phyloP scores from a whole-genome alignment of 2,888 invertebrate genomes.

The Meteorus colon region DNA sequence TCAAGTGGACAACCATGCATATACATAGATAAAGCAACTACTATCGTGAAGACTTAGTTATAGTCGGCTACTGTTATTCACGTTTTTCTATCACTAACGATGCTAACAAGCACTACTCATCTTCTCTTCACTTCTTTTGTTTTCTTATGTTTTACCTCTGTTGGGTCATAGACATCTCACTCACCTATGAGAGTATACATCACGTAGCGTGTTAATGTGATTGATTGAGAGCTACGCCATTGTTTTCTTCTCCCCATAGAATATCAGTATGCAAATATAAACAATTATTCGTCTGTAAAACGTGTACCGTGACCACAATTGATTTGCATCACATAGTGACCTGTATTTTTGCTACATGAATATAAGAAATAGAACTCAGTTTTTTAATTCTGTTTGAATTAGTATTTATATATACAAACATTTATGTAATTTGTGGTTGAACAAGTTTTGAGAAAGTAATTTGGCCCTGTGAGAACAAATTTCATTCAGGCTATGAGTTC shows the following conservation, averaged over 20 bases:
- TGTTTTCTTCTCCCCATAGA: conserved; percentile 37
- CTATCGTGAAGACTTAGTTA: conserved; percentile 16
- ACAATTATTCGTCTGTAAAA: conserved; percentile 60
- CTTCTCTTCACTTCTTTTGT: neutral
- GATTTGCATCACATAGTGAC: conserved; percentile 50
- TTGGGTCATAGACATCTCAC: neutral
- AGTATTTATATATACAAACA: conserved; percentile 1
- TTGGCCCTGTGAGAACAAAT: neutral
- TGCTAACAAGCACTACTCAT: conserved; percentile 61
- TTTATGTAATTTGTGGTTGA: neutral
- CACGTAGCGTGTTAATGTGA: conserved; percentile 40
- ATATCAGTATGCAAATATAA: conserved; percentile 67
- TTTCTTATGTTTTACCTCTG: neutral
- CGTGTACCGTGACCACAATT: conserved; percentile 19
- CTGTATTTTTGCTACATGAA: conserved; percentile 23
- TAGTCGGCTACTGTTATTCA: conserved; percentile 31
- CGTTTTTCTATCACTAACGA: conserved; percentile 58
- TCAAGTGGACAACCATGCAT: neutral
- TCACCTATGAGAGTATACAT: conserved; percentile 2
- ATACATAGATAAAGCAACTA: neutral
- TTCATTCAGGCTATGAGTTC: neutral
- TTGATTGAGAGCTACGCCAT: conserved; percentile 28
- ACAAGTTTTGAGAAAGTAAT: neutral
- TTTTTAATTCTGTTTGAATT: neutral
- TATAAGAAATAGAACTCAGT: neutral